phyloP scores from a whole-genome alignment of 2,888 invertebrate genomes.

The Mythimna impura region DNA sequence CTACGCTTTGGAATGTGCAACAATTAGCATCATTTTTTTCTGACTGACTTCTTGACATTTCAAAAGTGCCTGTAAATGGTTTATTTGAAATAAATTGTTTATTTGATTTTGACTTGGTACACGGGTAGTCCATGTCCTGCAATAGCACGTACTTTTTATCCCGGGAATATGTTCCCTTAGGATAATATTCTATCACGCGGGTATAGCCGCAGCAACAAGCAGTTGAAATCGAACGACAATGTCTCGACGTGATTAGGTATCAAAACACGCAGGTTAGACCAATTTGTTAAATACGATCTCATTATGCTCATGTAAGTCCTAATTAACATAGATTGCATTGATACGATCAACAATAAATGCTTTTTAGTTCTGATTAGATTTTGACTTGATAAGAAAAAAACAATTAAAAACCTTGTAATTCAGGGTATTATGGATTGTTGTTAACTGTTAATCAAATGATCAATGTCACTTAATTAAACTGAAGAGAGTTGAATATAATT shows the following conservation, averaged over 20 bases:
- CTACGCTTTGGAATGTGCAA: too few relatives aligned
- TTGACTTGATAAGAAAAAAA: conserved; percentile 26
- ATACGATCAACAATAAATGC: background rate
- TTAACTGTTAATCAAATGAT: conserved; percentile 9
- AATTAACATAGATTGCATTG: conserved; percentile 10
- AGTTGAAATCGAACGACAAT: background rate
- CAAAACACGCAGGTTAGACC: background rate
- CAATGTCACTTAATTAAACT: too few relatives aligned
- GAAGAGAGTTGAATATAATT: too few relatives aligned
- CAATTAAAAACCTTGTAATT: background rate
- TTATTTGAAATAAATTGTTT: too few relatives aligned
- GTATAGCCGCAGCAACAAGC: background rate
- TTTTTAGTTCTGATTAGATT: conserved; percentile 14
- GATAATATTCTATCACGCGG: too few relatives aligned
- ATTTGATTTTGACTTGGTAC: too few relatives aligned
- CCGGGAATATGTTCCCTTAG: too few relatives aligned
- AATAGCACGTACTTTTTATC: too few relatives aligned
- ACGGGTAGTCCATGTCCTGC: too few relatives aligned
- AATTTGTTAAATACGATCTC: background rate
- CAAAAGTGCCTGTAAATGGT: too few relatives aligned
- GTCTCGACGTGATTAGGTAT: background rate
- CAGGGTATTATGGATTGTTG: conserved; percentile 3
- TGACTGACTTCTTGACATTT: too few relatives aligned
- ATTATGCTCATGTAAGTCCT: background rate
- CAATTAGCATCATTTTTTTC: too few relatives aligned